These are phyloP conservation scores for Anastrepha obliqua DNA, from an alignment of 1,140 invertebrate genomes.

Conservation along the genomic window DNA sequence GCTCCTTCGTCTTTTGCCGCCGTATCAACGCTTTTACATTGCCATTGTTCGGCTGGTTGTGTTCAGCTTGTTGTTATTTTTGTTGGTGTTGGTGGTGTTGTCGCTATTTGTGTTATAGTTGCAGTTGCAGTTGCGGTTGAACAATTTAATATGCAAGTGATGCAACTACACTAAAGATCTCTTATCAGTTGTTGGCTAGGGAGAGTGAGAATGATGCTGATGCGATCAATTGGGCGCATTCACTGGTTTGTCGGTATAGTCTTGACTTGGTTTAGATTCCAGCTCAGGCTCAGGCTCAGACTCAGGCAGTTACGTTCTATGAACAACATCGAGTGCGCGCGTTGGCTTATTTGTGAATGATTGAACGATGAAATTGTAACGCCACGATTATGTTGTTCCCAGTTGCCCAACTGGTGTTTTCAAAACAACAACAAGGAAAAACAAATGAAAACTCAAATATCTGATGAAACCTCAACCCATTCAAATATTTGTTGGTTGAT, in stretches of 20 bases:
- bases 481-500: no score
- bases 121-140: constrained; percentile 27
- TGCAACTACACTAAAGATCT: constrained; percentile 41
- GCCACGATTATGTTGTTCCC: constrained; percentile 1
- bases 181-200: constrained; percentile 45
- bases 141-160: constrained; percentile 50
- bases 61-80: not conserved
- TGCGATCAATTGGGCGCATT: constrained; percentile 26
- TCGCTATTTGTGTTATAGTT: not conserved
- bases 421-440: no score
- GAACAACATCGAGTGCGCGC: not conserved
- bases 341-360: constrained; percentile 13
- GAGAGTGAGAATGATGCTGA: constrained; percentile 49
- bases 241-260: not conserved
- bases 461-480: no score
- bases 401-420: not conserved
- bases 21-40: not conserved
- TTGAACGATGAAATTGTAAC: constrained; percentile 27
- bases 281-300: no score
- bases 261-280: not conserved
- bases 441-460: no score
- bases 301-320: not conserved
- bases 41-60: not conserved
- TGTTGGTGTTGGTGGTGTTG: not conserved
- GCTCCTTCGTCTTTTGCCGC: not conserved